These are phyloP conservation scores for Microtus agrestis DNA, from an alignment of 2,797 vertebrate genomes.

Conservation along the genomic window DNA sequence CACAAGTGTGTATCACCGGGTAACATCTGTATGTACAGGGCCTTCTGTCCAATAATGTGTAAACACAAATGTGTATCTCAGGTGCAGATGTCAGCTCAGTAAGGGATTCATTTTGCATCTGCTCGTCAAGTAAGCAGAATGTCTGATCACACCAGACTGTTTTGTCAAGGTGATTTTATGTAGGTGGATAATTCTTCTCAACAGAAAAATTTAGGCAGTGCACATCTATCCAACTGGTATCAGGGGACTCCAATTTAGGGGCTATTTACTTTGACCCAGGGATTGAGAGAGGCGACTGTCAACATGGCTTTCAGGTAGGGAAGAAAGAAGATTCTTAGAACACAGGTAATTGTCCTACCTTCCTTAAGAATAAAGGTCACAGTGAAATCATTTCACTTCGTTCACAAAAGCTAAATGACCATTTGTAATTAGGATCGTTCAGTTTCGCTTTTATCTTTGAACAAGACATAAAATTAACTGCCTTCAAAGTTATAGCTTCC, in stretches of 20 bases:
- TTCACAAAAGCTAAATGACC: slow-evolving; percentile 69
- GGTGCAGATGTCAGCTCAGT: slow-evolving; percentile 86
- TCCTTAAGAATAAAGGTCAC: slow-evolving; percentile 66
- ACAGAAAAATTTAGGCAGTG: slow-evolving; percentile 80
- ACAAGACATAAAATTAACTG: neutral
- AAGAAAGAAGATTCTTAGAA: slow-evolving; percentile 64
- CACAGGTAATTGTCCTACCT: neutral
- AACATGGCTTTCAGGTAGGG: slow-evolving; percentile 76
- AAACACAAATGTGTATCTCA: slow-evolving; percentile 71
- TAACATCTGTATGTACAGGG: slow-evolving; percentile 83
- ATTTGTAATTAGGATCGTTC: neutral
- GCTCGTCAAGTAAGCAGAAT: slow-evolving; percentile 80
- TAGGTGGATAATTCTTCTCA: slow-evolving; percentile 81
- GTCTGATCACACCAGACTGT: slow-evolving; percentile 69
- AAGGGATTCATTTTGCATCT: slow-evolving; percentile 82
- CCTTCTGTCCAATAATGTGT: neutral
- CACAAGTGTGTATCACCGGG: neutral
- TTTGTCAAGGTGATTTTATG: slow-evolving; percentile 76
- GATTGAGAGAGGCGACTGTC: slow-evolving; percentile 65
- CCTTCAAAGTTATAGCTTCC: slow-evolving; percentile 51
- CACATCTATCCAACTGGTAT: slow-evolving; percentile 77
- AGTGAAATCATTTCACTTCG: slow-evolving; percentile 61
- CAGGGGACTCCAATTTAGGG: slow-evolving; percentile 74
- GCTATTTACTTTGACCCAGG: slow-evolving; percentile 70
- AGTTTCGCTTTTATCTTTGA: slow-evolving; percentile 6